Base-by-base conservation (phyloP, 1,140 invertebrate genomes). In the Drosophila nebulosa region DNA sequence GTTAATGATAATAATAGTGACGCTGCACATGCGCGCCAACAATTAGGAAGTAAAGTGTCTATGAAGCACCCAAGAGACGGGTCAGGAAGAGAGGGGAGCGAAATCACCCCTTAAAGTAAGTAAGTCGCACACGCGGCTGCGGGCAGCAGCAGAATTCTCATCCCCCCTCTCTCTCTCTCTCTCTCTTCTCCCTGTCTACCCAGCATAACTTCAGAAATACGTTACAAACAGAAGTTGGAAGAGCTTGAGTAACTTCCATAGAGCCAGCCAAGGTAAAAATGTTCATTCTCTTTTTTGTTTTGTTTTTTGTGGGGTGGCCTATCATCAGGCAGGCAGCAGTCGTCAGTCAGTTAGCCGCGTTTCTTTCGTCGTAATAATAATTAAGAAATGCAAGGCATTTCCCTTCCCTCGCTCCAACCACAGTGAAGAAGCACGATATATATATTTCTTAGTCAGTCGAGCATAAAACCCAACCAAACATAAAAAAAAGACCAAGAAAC, bases 1-100 rank as follows among this genome's bases (percentile, higher is more conserved):
- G 39, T 16, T 46, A 79, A 81, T 81, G 85, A 86, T 90, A 84
- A 89, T 89, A 80, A 81, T 78, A 74, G 65, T 90, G 86, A 90
- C 86, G 81, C 64, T 90, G 86, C 86, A 86, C 81, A 90, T 89
- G 86, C 86, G 86, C 86, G 65, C 52, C 52, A 75, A 68, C 74
- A 80, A 79, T 83, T 88, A 88, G 78, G 83, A 83, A 78, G 72
- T 76, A 88, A 70, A 79, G 83, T 78, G 74, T 60, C 59, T 67
- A 57, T 52, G 39, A 46, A 46, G 39, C 39, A 46, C 39, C 67
- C 73, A 35, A 70, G 53, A 46, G 36, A 46, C 39, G 18, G 4
- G 6, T 2, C 14, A 52, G 39, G 14, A 9, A n/a, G 21, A 12
- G 26, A 35, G 53, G 16, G 12, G 14, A 60, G 5, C n/a, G 50